Evolutionary conservation across 2,113 vertebrate species (phyloP), one percentile per base, ranked within the genome.

Genomic region (Percopsis transmontana): DNA sequence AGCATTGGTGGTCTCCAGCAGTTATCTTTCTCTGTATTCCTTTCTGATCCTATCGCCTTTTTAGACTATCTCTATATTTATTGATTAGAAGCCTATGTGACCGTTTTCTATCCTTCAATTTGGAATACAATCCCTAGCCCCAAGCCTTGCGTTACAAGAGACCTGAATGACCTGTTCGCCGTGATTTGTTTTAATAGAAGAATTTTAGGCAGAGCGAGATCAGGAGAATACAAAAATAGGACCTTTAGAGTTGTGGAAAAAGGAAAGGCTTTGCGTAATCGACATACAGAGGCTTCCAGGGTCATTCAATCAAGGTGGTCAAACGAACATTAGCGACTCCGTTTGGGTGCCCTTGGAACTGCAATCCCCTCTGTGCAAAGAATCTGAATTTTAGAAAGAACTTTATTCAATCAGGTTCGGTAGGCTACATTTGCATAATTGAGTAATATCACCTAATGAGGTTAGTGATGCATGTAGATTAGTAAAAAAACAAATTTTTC

Each of bases 281-380:
- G 53, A 23, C 68, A 66, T 33, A 44, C 62, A 55, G 44, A 61
- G 54, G 68, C 44, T 57, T 19, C 16, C 53, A 62, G 79, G 75
- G 78, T 76, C 81, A 74, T 66, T 57, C 63, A 70, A 66, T 53
- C 18, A 48, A 54, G 59, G 68, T 27, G 15, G 76, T 74, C 63
- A 80, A 81, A 87, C 89, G 89, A 87, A 52, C 86, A 80, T 85
- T 74, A 86, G 89, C 79, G 90, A 84, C 91, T 79, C 89, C 90
- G 65, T 71, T 84, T 66, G 87, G 75, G 50, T 50, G 72, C 47
- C 68, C 48, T 1, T 2, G 64, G 83, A 88, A 91, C 79, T 89
- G 42, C 91, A 88, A 40, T 75, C 13, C 27, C 27, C 27, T 33
- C 27, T 33, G 27, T 33, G 27, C 27, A 33, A 33, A 33, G 27